phyloP scores from a whole-genome alignment of 2,113 vertebrate species.

The Melanerpes formicivorus region DNA sequence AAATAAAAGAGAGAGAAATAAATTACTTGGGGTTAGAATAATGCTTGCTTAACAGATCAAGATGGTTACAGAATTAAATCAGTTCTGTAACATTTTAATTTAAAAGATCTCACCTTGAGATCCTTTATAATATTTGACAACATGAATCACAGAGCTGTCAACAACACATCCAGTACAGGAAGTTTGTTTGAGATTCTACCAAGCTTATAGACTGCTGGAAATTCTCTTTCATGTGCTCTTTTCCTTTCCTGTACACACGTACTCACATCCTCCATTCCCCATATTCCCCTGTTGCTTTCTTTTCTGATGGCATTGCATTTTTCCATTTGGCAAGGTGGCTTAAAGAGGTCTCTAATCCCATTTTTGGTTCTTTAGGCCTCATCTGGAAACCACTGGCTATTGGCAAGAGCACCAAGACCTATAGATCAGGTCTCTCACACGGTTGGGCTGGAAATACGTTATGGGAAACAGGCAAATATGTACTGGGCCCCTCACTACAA shows the following conservation, averaged over 20 bases:
- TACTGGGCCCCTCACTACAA: too few species aligned
- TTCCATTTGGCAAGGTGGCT: neutral
- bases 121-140: neutral
- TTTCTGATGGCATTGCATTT: neutral
- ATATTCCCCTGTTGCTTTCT: neutral
- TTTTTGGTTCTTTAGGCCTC: neutral
- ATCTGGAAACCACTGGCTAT: neutral
- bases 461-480: too few species aligned
- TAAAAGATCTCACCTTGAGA: neutral
- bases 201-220: neutral
- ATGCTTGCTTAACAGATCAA: neutral
- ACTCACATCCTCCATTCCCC: neutral
- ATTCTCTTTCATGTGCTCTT: neutral
- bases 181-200: neutral
- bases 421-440: neutral
- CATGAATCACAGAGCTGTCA: neutral
- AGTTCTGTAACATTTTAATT: neutral
- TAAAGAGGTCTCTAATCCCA: neutral
- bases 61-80: neutral
- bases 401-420: neutral
- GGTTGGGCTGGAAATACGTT: neutral
- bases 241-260: neutral
- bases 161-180: neutral
- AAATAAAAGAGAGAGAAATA: neutral
- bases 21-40: neutral